Base-by-base conservation (phyloP, 2,113 vertebrate species). In the Odocoileus virginianus region DNA sequence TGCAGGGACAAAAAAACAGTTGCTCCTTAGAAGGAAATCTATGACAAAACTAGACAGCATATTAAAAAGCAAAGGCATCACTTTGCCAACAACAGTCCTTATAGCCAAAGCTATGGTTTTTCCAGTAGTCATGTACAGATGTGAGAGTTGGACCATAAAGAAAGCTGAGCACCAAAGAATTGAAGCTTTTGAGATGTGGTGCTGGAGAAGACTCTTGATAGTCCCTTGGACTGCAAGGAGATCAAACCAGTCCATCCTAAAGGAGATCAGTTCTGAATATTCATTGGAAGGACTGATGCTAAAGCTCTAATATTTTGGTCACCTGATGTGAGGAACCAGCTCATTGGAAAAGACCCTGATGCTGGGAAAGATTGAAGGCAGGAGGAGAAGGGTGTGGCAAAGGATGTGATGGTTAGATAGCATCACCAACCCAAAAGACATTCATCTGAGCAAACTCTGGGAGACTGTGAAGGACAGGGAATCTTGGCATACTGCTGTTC, bases 1-100 rank as follows among this genome's bases (percentile, higher is more conserved):
- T 15, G 17, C 0, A 9, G 28, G 5, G 12, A 21, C 23, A 36
- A 36, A 43, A 43, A 76, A 23, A 27, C 0, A 0, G 23, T 43
- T 43, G 71, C 71, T 76, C 21, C 40, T 43, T 76, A 40, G 71
- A 76, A 43, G 71, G 40, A 76, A 43, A 27, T 43, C 23, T 43
- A 43, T 27, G 23, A 76, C 12, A 43, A 76, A 76, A 6, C 23
- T 27, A 76, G 36, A 76, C 36, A 76, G 40, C 12, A 27, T 76
- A 15, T 76, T 7, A 43, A 43, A 76, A 76, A 27, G 21, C 71
- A 76, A 27, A 4, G 40, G 23, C 12, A 43, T 25, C 71, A 43
- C 40, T 76, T 76, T 76, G 40, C 40, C 0, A 1, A 27, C 71
- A 43, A 43, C 27, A 15, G 23, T 76, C 40, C 12, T 27, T 43